Evolutionary conservation across 37 sponge, comb jelly and placozoan genomes (phyloP).

Genomic region (Lycopodina hypogea): DNA sequence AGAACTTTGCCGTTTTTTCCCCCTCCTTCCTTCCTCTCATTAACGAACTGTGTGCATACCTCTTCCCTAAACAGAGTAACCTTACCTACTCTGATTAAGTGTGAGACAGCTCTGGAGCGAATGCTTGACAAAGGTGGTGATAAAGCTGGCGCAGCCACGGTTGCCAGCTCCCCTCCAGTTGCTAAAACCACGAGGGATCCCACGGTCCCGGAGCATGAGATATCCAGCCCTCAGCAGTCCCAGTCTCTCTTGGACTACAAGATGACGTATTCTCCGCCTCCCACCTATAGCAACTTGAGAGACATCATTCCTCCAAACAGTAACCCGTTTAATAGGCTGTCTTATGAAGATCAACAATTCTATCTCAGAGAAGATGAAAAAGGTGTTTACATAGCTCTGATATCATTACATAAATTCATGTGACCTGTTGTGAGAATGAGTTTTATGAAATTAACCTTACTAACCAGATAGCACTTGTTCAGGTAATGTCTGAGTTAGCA

Average conservation of each 20-base stretch:
- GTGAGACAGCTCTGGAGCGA: conserved; percentile 41
- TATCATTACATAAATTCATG: no score
- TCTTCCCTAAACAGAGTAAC: conserved; percentile 30
- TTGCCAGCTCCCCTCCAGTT: background rate
- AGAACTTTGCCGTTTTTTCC: no score
- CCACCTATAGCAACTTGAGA: conserved; percentile 19
- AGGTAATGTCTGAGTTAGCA: no score
- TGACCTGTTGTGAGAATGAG: no score
- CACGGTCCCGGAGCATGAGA: conserved; percentile 1
- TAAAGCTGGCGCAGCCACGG: background rate
- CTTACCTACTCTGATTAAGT: conserved; percentile 36
- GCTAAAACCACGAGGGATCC: background rate
- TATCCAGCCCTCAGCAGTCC: conserved; percentile 11
- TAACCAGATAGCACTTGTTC: no score
- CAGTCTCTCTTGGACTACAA: conserved; percentile 54
- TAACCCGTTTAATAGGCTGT: conserved; percentile 30
- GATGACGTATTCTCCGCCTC: conserved; percentile 45
- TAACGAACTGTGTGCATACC: no score
- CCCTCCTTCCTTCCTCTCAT: no score
- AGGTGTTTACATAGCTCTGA: background rate
- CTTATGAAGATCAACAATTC: conserved; percentile 28
- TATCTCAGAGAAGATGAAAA: background rate
- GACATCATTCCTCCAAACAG: conserved; percentile 26
- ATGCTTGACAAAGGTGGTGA: conserved; percentile 21
- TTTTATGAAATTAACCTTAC: no score